phyloP scores from a whole-genome alignment of 2,888 invertebrate genomes.

The Eristalinus aeneus region DNA sequence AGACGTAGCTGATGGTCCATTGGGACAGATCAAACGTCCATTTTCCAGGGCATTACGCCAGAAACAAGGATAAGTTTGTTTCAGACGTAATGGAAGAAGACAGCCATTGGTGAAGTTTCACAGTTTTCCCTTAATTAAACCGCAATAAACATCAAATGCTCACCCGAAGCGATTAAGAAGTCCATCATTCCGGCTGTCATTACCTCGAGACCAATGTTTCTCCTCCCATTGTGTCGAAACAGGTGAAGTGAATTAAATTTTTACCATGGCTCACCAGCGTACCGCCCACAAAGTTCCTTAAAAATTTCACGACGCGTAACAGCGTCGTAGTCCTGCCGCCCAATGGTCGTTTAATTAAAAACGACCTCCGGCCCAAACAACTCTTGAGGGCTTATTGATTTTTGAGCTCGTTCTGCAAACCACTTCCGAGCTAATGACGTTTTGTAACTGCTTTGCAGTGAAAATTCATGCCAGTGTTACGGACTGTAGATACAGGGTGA shows the following conservation, averaged over 20 bases:
- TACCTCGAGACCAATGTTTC: neutral
- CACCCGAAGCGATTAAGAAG: neutral
- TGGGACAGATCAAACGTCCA: neutral
- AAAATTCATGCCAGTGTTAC: neutral
- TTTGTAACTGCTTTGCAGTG: neutral
- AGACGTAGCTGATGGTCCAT: neutral
- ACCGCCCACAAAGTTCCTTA: neutral
- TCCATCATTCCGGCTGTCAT: neutral
- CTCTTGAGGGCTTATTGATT: neutral
- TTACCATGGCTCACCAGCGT: neutral
- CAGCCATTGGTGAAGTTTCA: neutral
- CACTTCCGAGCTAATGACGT: neutral
- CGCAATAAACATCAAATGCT: neutral
- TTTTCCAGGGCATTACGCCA: neutral
- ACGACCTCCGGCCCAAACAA: neutral
- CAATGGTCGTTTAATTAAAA: neutral
- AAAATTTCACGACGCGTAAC: neutral
- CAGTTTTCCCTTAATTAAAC: slow-evolving; percentile 3
- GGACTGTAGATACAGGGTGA: neutral
- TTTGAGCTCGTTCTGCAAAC: neutral
- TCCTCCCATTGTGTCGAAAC: neutral
- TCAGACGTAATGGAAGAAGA: neutral
- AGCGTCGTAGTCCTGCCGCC: neutral
- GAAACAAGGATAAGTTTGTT: no score
- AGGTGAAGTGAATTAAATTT: neutral